Evolutionary conservation across 2,888 invertebrate species (phyloP), one percentile per base, ranked within the genome.

Genomic region (Tenthredo livida): DNA sequence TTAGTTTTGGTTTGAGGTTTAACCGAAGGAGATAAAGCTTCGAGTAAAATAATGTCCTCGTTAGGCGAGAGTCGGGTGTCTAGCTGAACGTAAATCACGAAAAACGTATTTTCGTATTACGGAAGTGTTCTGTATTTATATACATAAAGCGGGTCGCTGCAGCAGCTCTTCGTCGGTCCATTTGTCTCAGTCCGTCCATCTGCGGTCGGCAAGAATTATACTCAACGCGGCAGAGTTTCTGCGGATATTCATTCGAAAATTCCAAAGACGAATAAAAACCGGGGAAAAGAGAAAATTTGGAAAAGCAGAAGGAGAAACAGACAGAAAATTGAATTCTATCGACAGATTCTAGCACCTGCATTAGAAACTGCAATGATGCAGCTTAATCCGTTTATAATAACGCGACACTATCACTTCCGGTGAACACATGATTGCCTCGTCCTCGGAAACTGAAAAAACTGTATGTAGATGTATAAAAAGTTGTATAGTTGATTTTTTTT

Each of bases 101-200:
- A 80, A 80, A 80, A 80, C 80, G 80, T 92, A 93, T 92, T 93
- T 92, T 89, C 90, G 92, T 92, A 91, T 89, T 90, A 86, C 93
- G 92, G 92, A 93, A 92, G 93, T 88, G 83, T 85, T 77, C 85
- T 86, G 87, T 91, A 92, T 92, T 92, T 92, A 92, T 91, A 90
- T 87, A 77, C 37, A 73, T 73, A 43, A 91, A 88, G 85, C 85
- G 70, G 86, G 85, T 86, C 85, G 78, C 65, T 84, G 67, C 47
- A 47, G 67, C 67, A 54, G 67, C 61, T 67, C 67, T 33, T 29
- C 58, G 37, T 17, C 61, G 37, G 33, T 78, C 50, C 43, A 50
- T 54, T 77, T 47, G 37, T 25, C 78, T 78, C 17, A 15, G 33
- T 29, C 54, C 54, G 78, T 54, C 33, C 37, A 77, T 77, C 80